Evolutionary conservation across 2,113 vertebrate genomes (phyloP).

Genomic region (Pogonocichla stellata): DNA sequence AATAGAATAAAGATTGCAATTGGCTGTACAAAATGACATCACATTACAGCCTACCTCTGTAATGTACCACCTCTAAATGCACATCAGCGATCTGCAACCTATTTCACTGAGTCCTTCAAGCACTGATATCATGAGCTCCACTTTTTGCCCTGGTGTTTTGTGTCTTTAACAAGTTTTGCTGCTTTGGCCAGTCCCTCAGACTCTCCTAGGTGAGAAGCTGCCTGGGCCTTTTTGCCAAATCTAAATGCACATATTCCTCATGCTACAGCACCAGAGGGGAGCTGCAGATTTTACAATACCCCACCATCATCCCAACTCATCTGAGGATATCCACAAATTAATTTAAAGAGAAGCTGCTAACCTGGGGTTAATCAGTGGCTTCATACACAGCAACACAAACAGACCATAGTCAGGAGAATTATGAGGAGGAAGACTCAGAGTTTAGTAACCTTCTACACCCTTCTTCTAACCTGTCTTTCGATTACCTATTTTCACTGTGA

Average conservation of each 20-base stretch:
- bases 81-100: not conserved
- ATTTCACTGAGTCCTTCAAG: not conserved
- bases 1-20: not conserved
- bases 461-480: not conserved
- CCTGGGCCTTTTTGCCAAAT: not conserved
- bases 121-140: accelerated
- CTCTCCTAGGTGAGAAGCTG: not conserved
- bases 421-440: not conserved
- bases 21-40: not conserved
- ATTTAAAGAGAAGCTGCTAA: not conserved
- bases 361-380: not conserved
- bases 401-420: not conserved
- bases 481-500: not conserved
- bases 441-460: not conserved
- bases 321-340: not conserved
- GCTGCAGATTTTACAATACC: not conserved
- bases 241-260: accelerated
- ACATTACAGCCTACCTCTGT: not conserved
- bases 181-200: not conserved
- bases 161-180: not conserved
- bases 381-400: not conserved
- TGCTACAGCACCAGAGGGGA: not conserved
- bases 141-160: not conserved
- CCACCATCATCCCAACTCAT: not conserved
- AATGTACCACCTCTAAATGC: not conserved